phyloP scores from a whole-genome alignment of 1,140 invertebrate species.

The Laupala kohalensis region DNA sequence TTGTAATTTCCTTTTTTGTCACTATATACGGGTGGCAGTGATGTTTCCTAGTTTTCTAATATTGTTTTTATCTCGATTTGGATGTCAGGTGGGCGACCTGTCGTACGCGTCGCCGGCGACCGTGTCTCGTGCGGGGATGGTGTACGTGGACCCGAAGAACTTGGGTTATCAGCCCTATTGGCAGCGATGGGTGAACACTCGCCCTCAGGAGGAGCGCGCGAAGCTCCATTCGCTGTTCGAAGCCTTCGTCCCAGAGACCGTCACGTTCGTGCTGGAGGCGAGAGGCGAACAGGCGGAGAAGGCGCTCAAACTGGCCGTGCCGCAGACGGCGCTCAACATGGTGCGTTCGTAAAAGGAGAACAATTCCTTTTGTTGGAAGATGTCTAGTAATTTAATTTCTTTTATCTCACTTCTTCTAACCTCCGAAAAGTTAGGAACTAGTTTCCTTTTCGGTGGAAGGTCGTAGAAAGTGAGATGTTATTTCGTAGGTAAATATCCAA shows the following conservation, averaged over 20 bases:
- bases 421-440: no score
- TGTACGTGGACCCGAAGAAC: conserved; percentile 85
- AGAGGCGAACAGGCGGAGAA: conserved; percentile 54
- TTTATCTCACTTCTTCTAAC: no score
- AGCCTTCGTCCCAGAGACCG: conserved; percentile 53
- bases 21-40: no score
- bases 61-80: no score
- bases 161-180: conserved; percentile 75
- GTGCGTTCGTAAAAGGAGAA: no score
- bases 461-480: no score
- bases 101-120: conserved; percentile 83
- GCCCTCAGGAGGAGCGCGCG: conserved; percentile 33
- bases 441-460: no score
- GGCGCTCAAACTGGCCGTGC: conserved; percentile 66
- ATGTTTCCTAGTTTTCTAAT: no score
- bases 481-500: no score
- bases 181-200: conserved; percentile 42
- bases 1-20: no score
- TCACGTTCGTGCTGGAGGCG: conserved; percentile 66
- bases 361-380: no score
- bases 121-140: conserved; percentile 82
- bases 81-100: conserved; percentile 59
- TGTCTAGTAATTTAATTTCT: no score
- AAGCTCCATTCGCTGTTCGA: conserved; percentile 47
- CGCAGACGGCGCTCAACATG: conserved; percentile 74